Evolutionary conservation across 2,797 vertebrate genomes (phyloP).

Genomic region (Premnoplex brunnescens): DNA sequence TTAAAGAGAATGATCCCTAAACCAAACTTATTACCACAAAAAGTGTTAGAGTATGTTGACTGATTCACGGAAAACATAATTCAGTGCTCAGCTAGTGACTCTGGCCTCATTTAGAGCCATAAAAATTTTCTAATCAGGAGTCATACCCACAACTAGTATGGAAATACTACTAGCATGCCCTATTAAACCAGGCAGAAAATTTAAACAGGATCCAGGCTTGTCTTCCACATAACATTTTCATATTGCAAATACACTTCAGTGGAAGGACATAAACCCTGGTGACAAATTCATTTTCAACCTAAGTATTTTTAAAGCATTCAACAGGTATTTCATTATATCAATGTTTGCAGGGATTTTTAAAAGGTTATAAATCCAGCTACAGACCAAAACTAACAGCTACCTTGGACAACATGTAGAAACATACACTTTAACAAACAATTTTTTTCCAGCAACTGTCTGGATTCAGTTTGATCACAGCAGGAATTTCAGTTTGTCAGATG

Average conservation of each 20-base stretch:
- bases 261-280: not conserved
- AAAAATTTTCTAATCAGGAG: not conserved
- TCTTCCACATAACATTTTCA: not conserved
- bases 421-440: not conserved
- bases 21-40: not conserved
- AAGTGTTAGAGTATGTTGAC: not conserved
- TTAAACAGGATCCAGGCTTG: not conserved
- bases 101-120: not conserved
- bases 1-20: not conserved
- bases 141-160: not conserved
- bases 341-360: not conserved
- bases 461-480: not conserved
- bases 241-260: not conserved
- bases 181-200: not conserved
- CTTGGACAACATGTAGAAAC: not conserved
- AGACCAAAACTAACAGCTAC: not conserved
- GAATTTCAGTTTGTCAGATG: not conserved
- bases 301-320: not conserved
- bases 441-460: not conserved
- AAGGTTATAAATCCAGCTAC: not conserved
- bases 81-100: not conserved
- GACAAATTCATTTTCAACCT: not conserved
- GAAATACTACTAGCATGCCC: not conserved
- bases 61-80: not conserved
- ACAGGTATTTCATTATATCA: not conserved